Evolutionary conservation across 92 coral and sea anemone genomes (phyloP).

Genomic region (Ricordea florida): DNA sequence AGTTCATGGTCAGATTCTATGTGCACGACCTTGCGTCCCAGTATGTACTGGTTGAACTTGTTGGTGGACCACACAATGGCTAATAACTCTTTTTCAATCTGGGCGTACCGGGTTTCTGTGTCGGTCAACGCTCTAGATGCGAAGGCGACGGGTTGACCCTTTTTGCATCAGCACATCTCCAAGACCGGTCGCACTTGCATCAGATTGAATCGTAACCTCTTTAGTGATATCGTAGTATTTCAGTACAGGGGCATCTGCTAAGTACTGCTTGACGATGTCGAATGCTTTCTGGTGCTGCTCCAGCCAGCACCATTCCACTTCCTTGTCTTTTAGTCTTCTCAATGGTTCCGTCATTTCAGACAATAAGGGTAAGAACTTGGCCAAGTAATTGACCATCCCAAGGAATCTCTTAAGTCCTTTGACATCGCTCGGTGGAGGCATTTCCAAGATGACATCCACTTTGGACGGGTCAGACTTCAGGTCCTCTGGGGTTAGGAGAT

Average conservation of each 20-base stretch:
- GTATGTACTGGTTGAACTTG: conserved; percentile 57
- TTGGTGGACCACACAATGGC: conserved; percentile 41
- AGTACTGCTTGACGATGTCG: conserved; percentile 27
- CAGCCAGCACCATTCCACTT: conserved; percentile 48
- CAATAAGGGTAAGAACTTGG: conserved; percentile 38
- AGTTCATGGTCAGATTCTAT: conserved; percentile 44
- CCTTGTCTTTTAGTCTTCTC: conserved; percentile 42
- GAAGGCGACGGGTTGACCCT: conserved; percentile 42
- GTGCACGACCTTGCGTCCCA: conserved; percentile 27
- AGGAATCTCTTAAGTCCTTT: conserved; percentile 26
- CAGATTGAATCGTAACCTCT: conserved; percentile 47
- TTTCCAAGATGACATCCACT: conserved; percentile 17
- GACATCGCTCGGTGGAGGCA: conserved; percentile 29
- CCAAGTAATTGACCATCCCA: conserved; percentile 50
- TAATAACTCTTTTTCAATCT: conserved; percentile 31
- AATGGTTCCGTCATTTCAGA: conserved; percentile 46
- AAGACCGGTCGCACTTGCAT: conserved; percentile 40
- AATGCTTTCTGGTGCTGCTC: conserved; percentile 31
- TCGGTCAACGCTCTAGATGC: conserved; percentile 49
- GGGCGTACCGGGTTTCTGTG: conserved; percentile 8
- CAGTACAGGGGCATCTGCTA: conserved; percentile 34
- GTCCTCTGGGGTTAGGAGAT: conserved; percentile 43
- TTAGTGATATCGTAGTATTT: conserved; percentile 7
- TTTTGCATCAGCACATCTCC: conserved; percentile 48
- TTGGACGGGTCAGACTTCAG: conserved; percentile 44